Conservation (phyloP, 2,888 invertebrate species). For the Trachelus tabidus region DNA sequence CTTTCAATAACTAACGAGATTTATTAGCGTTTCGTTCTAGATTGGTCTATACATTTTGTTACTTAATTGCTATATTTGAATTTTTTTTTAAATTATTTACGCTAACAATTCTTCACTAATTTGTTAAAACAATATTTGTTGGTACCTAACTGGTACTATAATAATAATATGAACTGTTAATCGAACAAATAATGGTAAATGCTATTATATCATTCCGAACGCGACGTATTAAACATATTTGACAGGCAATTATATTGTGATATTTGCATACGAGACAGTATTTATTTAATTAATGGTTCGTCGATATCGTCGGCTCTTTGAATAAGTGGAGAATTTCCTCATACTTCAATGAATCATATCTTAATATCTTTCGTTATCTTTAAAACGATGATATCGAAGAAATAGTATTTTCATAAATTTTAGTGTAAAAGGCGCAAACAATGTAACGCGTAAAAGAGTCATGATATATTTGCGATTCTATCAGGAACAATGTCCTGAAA, state of each 20-base stretch:
- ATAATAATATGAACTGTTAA: background rate
- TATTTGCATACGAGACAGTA: background rate
- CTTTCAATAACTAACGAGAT: background rate
- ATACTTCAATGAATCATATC: background rate
- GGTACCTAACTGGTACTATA: background rate
- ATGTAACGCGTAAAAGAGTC: background rate
- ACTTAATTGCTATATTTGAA: background rate
- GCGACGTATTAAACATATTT: background rate
- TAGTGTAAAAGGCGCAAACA: background rate
- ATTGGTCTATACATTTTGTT: background rate
- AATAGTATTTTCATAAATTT: background rate
- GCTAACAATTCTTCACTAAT: background rate
- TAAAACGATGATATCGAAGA: background rate
- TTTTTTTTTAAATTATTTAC: background rate
- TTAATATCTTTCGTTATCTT: background rate
- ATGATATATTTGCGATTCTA: background rate
- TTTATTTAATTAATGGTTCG: background rate
- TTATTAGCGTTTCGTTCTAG: background rate
- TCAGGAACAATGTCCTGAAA: background rate
- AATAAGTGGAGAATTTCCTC: background rate
- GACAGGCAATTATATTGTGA: background rate
- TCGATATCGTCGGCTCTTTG: background rate
- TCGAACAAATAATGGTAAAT: background rate
- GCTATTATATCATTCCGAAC: background rate
- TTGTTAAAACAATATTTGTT: background rate